Conservation (phyloP, 2,797 vertebrate genomes). For the Mus caroli region DNA sequence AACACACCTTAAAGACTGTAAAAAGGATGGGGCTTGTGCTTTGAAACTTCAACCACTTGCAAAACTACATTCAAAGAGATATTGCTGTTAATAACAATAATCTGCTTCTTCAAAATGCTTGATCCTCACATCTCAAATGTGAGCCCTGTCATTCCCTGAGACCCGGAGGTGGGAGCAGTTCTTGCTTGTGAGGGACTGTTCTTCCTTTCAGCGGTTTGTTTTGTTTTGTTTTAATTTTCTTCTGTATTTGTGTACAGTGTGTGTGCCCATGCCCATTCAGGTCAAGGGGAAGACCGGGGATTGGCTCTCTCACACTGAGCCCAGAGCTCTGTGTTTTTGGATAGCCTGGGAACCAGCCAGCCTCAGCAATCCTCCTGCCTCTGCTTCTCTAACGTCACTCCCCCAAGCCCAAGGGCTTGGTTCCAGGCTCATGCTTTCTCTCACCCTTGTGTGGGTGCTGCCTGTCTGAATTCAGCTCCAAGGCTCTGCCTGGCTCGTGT, state of each 20-base stretch:
- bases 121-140: conserved; percentile 65
- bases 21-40: not conserved
- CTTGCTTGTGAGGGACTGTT: not conserved
- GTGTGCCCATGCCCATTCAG: not conserved
- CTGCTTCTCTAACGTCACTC: not conserved
- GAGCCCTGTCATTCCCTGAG: conserved; percentile 57
- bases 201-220: not conserved
- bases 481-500: not conserved
- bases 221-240: not conserved
- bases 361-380: not conserved
- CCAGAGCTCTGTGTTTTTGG: not conserved
- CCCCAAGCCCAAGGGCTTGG: no score
- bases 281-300: not conserved
- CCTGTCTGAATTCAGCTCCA: not conserved
- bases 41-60: conserved; percentile 60
- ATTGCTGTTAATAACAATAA: conserved; percentile 72
- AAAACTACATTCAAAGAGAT: conserved; percentile 76
- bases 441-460: not conserved
- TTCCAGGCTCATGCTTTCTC: not conserved
- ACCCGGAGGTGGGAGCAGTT: conserved; percentile 63
- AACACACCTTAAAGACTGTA: not conserved
- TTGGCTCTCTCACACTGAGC: not conserved
- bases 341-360: not conserved
- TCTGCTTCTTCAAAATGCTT: conserved; percentile 66
- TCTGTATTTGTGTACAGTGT: no score